Conservation (phyloP, 1,140 invertebrate species). For the Heliconius hermathena region DNA sequence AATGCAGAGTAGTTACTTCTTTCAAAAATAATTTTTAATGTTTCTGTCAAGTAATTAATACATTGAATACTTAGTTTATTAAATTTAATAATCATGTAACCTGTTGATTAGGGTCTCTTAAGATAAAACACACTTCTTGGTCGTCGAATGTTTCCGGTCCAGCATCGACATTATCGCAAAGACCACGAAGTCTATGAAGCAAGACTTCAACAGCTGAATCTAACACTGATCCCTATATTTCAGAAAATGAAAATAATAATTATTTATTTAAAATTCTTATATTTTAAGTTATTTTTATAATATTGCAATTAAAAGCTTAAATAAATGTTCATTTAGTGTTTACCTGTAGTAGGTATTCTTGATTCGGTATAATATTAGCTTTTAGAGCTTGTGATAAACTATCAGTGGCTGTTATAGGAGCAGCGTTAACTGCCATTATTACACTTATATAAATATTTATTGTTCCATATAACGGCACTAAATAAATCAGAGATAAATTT, state of each 20-base stretch:
- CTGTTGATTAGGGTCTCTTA: conserved; percentile 84
- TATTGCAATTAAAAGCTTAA: too few relatives aligned
- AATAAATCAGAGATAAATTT: neutral
- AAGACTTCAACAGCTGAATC: conserved; percentile 96
- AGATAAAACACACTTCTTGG: conserved; percentile 92
- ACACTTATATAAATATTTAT: neutral
- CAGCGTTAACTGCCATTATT: conserved; percentile 56
- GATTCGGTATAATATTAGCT: conserved; percentile 93
- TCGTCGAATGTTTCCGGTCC: conserved; percentile 95
- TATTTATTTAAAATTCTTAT: neutral
- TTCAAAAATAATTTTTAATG: neutral
- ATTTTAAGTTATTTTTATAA: neutral
- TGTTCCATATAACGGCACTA: neutral
- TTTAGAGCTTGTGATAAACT: conserved; percentile 89
- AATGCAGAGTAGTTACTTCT: too few relatives aligned
- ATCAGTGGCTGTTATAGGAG: conserved; percentile 87
- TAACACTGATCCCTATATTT: conserved; percentile 89
- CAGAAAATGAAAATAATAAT: neutral
- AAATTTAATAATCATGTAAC: conserved; percentile 26
- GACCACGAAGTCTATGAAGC: conserved; percentile 92
- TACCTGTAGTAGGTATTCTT: conserved; percentile 93
- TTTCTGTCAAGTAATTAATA: too few relatives aligned
- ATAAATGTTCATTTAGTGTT: neutral
- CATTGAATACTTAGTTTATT: too few relatives aligned
- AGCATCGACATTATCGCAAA: conserved; percentile 96